phyloP scores from a whole-genome alignment of 2,113 vertebrate genomes.

The Oophaga pumilio region DNA sequence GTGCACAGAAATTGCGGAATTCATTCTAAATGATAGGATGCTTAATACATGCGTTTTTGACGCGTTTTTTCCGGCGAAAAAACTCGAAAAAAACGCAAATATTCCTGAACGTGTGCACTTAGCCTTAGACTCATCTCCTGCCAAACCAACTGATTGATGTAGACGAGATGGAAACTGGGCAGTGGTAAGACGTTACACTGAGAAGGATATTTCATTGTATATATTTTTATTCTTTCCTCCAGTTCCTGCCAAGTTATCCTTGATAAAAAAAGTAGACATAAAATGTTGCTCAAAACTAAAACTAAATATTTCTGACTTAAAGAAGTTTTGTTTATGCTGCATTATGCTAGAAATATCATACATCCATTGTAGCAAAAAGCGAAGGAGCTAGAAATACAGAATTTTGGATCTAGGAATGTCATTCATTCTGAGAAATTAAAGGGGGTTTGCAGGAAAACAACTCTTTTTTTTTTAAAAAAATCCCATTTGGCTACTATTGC shows the following conservation, averaged over 20 bases:
- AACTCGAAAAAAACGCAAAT: too few relatives aligned
- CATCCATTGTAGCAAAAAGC: background rate
- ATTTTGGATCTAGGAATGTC: background rate
- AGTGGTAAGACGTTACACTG: background rate
- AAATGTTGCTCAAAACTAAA: background rate
- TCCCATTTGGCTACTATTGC: too few relatives aligned
- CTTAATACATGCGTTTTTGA: too few relatives aligned
- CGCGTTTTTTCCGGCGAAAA: too few relatives aligned
- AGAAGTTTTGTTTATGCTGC: background rate
- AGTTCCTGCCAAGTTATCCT: slow-evolving; percentile 3
- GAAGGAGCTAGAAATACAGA: background rate
- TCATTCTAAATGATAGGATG: too few relatives aligned
- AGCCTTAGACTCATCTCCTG: background rate
- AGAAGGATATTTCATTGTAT: background rate
- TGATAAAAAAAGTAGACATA: background rate
- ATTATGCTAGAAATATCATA: background rate
- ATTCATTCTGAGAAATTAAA: too few relatives aligned
- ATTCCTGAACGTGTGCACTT: too few relatives aligned
- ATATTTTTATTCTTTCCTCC: background rate
- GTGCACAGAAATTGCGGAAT: too few relatives aligned
- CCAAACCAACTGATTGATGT: background rate
- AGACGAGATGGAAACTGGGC: background rate
- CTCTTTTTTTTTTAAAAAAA: too few relatives aligned
- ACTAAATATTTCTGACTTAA: background rate
- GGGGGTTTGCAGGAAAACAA: too few relatives aligned